Evolutionary conservation across 2,797 vertebrate species (phyloP).

Genomic region (Pampus argenteus): DNA sequence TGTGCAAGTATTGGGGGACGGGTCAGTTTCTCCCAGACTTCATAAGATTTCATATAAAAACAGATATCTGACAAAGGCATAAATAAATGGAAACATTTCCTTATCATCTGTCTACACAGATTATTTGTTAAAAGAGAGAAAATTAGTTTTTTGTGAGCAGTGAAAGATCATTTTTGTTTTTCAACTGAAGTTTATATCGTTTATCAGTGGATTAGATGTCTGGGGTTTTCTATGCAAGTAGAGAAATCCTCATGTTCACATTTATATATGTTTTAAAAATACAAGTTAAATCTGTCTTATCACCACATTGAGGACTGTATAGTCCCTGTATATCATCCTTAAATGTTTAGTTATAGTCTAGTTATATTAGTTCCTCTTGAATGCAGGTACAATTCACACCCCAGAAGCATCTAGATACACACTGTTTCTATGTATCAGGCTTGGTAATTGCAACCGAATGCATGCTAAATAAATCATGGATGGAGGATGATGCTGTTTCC

Average conservation of each 20-base stretch:
- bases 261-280: background rate
- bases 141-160: background rate
- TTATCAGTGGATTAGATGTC: background rate
- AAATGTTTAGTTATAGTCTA: background rate
- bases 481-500: background rate
- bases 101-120: background rate
- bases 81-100: background rate
- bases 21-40: background rate
- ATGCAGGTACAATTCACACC: background rate
- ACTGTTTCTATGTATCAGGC: background rate
- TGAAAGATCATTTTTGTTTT: background rate
- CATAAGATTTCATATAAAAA: background rate
- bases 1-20: constrained; percentile 31
- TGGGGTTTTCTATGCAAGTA: background rate
- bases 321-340: background rate
- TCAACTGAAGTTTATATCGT: background rate
- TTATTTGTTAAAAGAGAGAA: background rate
- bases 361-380: background rate
- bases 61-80: background rate
- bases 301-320: background rate
- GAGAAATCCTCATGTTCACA: too few relatives aligned
- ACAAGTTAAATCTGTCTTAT: background rate
- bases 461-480: background rate
- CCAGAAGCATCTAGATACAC: background rate
- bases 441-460: too few relatives aligned